Conservation (phyloP, 2,888 invertebrate genomes). For the Tenodera sinensis region DNA sequence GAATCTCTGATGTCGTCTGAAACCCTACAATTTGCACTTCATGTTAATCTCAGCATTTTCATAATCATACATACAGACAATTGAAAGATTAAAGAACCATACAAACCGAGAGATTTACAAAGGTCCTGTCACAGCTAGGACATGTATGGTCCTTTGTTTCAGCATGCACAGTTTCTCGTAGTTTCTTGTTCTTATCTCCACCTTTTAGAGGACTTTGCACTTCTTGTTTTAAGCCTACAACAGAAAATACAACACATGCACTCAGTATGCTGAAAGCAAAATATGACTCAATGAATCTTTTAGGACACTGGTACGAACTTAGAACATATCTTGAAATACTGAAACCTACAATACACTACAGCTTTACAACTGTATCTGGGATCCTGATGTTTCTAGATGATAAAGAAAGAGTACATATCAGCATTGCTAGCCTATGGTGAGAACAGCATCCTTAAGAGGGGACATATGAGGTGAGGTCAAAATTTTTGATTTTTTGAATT, state of each 20-base stretch:
- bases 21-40: slow-evolving; percentile 38
- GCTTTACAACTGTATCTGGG: too few relatives aligned
- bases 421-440: too few relatives aligned
- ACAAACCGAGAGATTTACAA: background rate
- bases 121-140: background rate
- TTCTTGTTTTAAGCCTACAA: background rate
- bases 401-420: too few relatives aligned
- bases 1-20: slow-evolving; percentile 45
- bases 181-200: background rate
- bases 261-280: too few relatives aligned
- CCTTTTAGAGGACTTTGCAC: background rate
- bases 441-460: too few relatives aligned
- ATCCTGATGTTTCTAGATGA: too few relatives aligned
- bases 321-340: too few relatives aligned
- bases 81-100: background rate
- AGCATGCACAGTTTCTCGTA: background rate
- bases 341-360: too few relatives aligned
- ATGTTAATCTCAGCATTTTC: background rate
- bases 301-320: too few relatives aligned
- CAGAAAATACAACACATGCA: background rate
- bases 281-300: too few relatives aligned
- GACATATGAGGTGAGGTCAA: too few relatives aligned
- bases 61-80: background rate
- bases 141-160: background rate
- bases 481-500: too few relatives aligned